Percentiles rank a stretch among this genome's conserved stretches.
Evolutionary conservation across 1,140 invertebrate species (phyloP).

Genomic region (Dendrolimus kikuchii): DNA sequence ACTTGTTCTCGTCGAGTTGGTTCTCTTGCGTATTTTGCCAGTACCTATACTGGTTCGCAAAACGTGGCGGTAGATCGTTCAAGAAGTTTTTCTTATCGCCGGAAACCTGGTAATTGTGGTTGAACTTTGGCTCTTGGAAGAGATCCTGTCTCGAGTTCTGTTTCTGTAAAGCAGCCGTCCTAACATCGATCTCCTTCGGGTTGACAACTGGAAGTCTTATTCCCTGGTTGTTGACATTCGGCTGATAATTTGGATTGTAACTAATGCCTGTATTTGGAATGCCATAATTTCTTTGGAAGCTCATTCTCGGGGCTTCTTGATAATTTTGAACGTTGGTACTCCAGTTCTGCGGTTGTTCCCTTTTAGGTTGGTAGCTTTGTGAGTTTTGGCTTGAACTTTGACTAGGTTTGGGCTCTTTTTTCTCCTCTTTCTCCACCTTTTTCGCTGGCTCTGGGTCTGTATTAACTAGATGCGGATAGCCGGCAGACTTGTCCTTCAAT

Average conservation of each 20-base stretch:
- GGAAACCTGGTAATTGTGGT: conserved; percentile 47
- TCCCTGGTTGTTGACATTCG: conserved; percentile 31
- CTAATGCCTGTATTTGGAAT: conserved; percentile 36
- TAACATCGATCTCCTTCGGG: conserved; percentile 67
- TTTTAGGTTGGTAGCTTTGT: conserved; percentile 34
- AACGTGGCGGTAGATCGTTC: conserved; percentile 60
- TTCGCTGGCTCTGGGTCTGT: conserved; percentile 45
- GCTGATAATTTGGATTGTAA: conserved; percentile 42
- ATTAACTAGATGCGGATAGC: conserved; percentile 67
- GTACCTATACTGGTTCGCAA: conserved; percentile 60
- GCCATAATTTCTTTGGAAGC: conserved; percentile 52
- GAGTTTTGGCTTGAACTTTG: conserved; percentile 27
- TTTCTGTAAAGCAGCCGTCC: conserved; percentile 60
- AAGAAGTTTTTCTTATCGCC: conserved; percentile 58
- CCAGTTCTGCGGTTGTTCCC: conserved; percentile 33
- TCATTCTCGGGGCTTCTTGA: conserved; percentile 30
- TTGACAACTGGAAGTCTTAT: conserved; percentile 66
- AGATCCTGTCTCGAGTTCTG: conserved; percentile 53
- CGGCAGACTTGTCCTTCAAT: conserved; percentile 67
- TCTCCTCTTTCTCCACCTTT: conserved; percentile 47
- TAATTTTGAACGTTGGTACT: conserved; percentile 17
- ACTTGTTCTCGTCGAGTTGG: conserved; percentile 50
- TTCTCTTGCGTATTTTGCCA: conserved; percentile 52
- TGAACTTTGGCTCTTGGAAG: conserved; percentile 50
- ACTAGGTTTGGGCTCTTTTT: conserved; percentile 36